A percentile compares a stretch with the other conserved stretches of the same genome.
Evolutionary conservation across 2,797 vertebrate species (phyloP).

Genomic region (Stomatorhinus walkeri): DNA sequence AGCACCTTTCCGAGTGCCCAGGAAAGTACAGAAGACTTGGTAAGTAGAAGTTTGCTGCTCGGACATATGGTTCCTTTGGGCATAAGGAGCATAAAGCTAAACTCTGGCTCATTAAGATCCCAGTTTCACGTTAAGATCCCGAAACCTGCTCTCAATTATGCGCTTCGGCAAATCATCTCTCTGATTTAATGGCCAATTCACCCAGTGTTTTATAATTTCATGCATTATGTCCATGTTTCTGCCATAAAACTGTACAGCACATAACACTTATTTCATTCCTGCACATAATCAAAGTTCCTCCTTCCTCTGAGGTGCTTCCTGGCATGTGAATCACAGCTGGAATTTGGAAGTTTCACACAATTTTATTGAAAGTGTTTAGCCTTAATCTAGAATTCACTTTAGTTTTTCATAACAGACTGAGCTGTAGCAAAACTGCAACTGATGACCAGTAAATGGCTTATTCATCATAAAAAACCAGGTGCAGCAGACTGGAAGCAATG

Average conservation of each 20-base stretch:
- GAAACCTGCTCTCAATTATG: not conserved
- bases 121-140: not conserved
- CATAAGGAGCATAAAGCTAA: not conserved
- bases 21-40: not conserved
- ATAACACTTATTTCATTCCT: not conserved
- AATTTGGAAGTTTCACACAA: not conserved
- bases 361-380: not conserved
- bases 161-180: not conserved
- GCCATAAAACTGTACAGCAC: not conserved
- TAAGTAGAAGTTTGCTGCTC: not conserved
- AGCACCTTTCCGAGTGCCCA: not conserved
- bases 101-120: not conserved
- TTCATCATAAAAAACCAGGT: not conserved
- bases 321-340: not conserved
- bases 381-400: not conserved
- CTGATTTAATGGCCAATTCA: slow-evolving; percentile 1
- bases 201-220: not conserved
- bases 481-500: not conserved
- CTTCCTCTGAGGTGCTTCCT: not conserved
- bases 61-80: not conserved
- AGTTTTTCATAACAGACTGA: not conserved
- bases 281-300: not conserved
- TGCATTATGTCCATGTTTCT: not conserved
- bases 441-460: not conserved
- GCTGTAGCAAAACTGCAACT: not conserved